These are phyloP conservation scores for Pseudomugil tenellus DNA, from an alignment of 2,797 vertebrate genomes.

Conservation along the genomic window DNA sequence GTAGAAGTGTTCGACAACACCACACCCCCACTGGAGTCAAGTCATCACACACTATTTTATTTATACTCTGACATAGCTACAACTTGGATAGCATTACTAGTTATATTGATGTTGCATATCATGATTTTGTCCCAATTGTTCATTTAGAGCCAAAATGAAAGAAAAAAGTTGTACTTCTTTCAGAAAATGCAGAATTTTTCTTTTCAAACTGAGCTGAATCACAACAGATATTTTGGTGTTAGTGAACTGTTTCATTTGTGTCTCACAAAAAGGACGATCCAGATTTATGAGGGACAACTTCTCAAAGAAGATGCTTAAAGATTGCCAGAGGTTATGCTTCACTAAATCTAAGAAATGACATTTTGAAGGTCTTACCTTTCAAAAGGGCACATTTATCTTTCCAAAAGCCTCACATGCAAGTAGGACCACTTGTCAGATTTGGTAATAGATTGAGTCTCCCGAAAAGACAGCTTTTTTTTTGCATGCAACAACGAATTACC, in stretches of 20 bases:
- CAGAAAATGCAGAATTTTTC: background rate
- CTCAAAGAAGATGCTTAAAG: constrained; percentile 50
- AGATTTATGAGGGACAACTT: constrained; percentile 58
- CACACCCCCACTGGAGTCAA: too few relatives aligned
- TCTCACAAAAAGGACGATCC: constrained; percentile 40
- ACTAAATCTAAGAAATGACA: constrained; percentile 67
- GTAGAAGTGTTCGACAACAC: background rate
- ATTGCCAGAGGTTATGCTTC: constrained; percentile 52
- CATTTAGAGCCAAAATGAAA: constrained; percentile 1
- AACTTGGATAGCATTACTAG: background rate
- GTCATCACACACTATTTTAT: too few relatives aligned
- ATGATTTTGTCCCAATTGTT: background rate
- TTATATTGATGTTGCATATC: too few relatives aligned
- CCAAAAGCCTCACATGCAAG: constrained; percentile 15
- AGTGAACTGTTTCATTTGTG: constrained; percentile 33
- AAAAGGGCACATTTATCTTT: constrained; percentile 63
- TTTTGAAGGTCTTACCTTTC: constrained; percentile 66
- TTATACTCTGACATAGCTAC: background rate
- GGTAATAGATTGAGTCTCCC: constrained; percentile 21
- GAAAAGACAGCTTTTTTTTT: constrained; percentile 11
- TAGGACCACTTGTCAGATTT: constrained; percentile 14
- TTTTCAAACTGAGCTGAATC: constrained; percentile 21
- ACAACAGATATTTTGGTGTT: constrained; percentile 27
- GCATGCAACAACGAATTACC: constrained; percentile 17
- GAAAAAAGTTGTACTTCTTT: background rate